Evolutionary conservation across 37 sponge, comb jelly and placozoan species (phyloP), one percentile per base, ranked within the genome.

Genomic region (Theonella swinhoei): DNA sequence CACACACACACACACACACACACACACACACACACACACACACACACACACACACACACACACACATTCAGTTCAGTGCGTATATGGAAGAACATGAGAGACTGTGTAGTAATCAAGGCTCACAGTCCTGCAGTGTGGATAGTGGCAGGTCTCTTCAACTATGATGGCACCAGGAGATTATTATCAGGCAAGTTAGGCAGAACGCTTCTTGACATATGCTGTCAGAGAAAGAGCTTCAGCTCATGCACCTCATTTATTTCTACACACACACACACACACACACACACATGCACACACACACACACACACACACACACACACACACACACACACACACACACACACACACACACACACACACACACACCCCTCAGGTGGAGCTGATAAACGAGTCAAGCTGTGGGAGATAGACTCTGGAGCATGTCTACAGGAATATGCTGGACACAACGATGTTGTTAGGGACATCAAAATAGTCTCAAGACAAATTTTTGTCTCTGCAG

Each of bases 371-470:
- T 24, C 71, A 90, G 90, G 90, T 70, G 90, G 90, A 30, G 90
- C 90, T 60, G 90, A 90, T 70, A 40, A 63, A 23, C 5, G 39
- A 1, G 64, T 90, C 31, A 85, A 62, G 40, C 38, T 90, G 31
- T 90, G 90, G 90, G 81, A 85, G 64, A 34, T 90, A 32, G 85
- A 84, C 65, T 68, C 76, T 3, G 75, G 40, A 14, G 36, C 68
- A 64, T 88, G 89, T 76, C 26, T 89, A 31, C 86, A 78, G 30
- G 80, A 88, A 75, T 93, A 86, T 39, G 20, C 42, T 38, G 94
- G 94, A 33, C 94, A 94, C 39, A 36, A 41, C 2, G 91, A 89
- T 82, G 83, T 87, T 5, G 88, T 94, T 9, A 90, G 94, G 71
- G 91, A 87, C 62, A 62, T 94, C n/a, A 88, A 84, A 37, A 77